Conservation (phyloP, 2,888 invertebrate species). For the Eledona agricola region DNA sequence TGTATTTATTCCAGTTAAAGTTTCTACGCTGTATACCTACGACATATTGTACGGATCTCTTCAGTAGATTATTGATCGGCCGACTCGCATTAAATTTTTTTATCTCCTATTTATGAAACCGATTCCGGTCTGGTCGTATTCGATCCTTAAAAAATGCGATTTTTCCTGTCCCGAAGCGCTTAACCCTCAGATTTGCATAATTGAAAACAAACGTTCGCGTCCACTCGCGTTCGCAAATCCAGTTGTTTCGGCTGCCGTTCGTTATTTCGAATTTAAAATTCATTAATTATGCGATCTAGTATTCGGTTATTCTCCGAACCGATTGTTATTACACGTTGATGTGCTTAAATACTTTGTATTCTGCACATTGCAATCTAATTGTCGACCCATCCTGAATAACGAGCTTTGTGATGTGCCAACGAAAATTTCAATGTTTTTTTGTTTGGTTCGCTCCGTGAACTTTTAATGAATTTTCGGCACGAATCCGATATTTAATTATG, state of each 20-base stretch:
- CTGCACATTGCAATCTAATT: constrained; percentile 7
- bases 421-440: constrained; percentile 3
- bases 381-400: constrained; percentile 18
- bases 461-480: constrained; percentile 22
- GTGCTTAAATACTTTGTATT: constrained; percentile 18
- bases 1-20: too few species aligned
- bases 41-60: too few species aligned
- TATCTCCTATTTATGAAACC: too few species aligned
- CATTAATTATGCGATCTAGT: constrained; percentile 28
- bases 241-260: constrained; percentile 21
- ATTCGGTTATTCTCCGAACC: constrained; percentile 14
- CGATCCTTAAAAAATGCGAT: too few species aligned
- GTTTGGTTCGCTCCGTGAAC: constrained; percentile 13
- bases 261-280: constrained; percentile 33
- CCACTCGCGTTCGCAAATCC: constrained; percentile 18
- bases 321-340: constrained; percentile 19
- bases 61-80: too few species aligned
- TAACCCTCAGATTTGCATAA: constrained; percentile 22
- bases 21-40: too few species aligned
- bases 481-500: constrained; percentile 18
- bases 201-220: constrained; percentile 26
- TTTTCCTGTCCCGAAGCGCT: constrained; percentile 5
- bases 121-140: too few species aligned
- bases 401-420: constrained; percentile 4
- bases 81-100: too few species aligned